Evolutionary conservation across 2,113 vertebrate genomes (phyloP).

Genomic region (Calyptomena viridis): DNA sequence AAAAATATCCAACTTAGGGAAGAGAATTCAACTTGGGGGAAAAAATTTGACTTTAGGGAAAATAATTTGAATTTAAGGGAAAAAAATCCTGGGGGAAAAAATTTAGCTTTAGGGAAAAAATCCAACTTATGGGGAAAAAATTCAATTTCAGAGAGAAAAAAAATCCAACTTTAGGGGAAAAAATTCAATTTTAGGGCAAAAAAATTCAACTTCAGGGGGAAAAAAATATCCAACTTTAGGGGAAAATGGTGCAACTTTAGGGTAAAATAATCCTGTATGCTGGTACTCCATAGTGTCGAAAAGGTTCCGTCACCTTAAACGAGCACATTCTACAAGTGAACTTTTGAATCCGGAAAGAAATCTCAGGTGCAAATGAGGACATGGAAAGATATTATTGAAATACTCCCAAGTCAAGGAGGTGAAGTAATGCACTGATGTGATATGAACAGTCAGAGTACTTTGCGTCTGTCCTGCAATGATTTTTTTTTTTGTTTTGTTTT

Average conservation of each 20-base stretch:
- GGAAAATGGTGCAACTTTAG: not conserved
- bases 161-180: not conserved
- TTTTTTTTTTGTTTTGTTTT: conserved; percentile 67
- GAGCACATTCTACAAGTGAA: conserved; percentile 43
- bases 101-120: not conserved
- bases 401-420: conserved; percentile 81
- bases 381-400: conserved; percentile 68
- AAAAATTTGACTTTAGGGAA: not conserved
- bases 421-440: conserved; percentile 89
- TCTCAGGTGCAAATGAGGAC: conserved; percentile 86
- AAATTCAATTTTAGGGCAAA: not conserved
- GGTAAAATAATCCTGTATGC: conserved; percentile 56
- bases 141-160: not conserved
- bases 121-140: too few species aligned
- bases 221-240: not conserved
- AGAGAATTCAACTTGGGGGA: not conserved
- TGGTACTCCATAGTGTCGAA: conserved; percentile 73
- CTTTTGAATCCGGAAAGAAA: conserved; percentile 74
- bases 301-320: conserved; percentile 1
- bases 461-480: conserved; percentile 75
- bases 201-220: not conserved
- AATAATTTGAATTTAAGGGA: not conserved
- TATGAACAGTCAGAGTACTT: conserved; percentile 80
- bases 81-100: not conserved
- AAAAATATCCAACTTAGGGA: not conserved